These are phyloP conservation scores for Pelodytes ibericus DNA, from an alignment of 2,797 vertebrate species.

Conservation along the genomic window DNA sequence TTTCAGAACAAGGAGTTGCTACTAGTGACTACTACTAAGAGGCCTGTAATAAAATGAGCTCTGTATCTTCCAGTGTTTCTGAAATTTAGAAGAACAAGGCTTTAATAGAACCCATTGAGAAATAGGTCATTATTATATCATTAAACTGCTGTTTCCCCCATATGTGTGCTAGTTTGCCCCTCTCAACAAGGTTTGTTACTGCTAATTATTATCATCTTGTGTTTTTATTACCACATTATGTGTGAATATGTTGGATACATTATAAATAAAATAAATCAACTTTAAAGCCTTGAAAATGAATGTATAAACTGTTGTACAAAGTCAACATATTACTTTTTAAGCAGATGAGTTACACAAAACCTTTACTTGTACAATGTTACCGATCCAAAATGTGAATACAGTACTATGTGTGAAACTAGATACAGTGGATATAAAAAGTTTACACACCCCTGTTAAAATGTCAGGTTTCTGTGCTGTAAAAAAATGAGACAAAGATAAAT, in stretches of 20 bases:
- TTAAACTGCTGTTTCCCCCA: background rate
- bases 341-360: background rate
- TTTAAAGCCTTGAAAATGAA: background rate
- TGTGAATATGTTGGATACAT: background rate
- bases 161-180: background rate
- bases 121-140: background rate
- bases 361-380: background rate
- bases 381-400: background rate
- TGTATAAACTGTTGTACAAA: background rate
- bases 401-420: background rate
- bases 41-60: too few relatives aligned
- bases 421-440: too few relatives aligned
- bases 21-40: too few relatives aligned
- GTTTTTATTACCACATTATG: constrained; percentile 5
- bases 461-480: too few relatives aligned
- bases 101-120: background rate
- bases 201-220: background rate
- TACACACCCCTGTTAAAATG: too few relatives aligned
- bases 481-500: too few relatives aligned
- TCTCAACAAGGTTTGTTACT: background rate
- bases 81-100: too few relatives aligned
- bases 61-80: too few relatives aligned
- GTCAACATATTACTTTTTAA: background rate
- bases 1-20: too few relatives aligned
- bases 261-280: background rate